phyloP scores from a whole-genome alignment of 2,888 invertebrate species.

The Drosophila hawaiiensis region DNA sequence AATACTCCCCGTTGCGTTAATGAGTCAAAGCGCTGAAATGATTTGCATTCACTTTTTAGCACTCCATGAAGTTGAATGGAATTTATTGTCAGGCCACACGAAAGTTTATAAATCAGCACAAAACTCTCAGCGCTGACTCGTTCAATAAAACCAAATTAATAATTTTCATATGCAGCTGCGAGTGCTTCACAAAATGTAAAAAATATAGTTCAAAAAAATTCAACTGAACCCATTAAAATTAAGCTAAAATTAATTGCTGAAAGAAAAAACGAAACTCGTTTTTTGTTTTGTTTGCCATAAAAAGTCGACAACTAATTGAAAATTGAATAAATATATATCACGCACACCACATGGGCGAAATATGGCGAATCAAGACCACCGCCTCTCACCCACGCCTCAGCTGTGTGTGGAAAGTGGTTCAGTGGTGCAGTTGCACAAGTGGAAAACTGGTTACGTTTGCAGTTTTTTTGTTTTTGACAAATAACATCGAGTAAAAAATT shows the following conservation, averaged over 20 bases:
- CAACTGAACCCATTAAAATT: slow-evolving; percentile 50
- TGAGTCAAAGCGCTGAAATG: slow-evolving; percentile 77
- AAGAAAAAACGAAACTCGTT: slow-evolving; percentile 54
- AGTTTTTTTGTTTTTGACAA: slow-evolving; percentile 39
- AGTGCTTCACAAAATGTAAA: slow-evolving; percentile 11
- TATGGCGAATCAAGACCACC: slow-evolving; percentile 41
- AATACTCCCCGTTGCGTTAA: slow-evolving; percentile 75
- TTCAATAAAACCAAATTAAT: slow-evolving; percentile 47
- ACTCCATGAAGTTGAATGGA: slow-evolving; percentile 49
- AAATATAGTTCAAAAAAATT: slow-evolving; percentile 1
- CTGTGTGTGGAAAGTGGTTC: slow-evolving; percentile 45
- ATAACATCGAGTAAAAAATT: slow-evolving; percentile 34
- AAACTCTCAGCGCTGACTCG: slow-evolving; percentile 20
- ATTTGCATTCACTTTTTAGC: slow-evolving; percentile 78
- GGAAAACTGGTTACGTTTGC: slow-evolving; percentile 67
- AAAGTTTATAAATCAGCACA: slow-evolving; percentile 64
- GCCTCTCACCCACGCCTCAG: neutral
- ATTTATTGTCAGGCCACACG: slow-evolving; percentile 66
- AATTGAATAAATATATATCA: slow-evolving; percentile 50
- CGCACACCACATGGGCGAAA: slow-evolving; percentile 2
- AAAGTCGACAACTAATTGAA: slow-evolving; percentile 68
- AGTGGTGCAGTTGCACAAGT: slow-evolving; percentile 45
- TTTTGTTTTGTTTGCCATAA: slow-evolving; percentile 44
- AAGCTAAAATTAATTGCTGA: slow-evolving; percentile 73
- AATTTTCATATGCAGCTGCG: slow-evolving; percentile 33